Percentiles rank a stretch among this genome's conserved stretches.
These are phyloP conservation scores for Euwallacea similis DNA, from an alignment of 1,140 invertebrate genomes.

Conservation along the genomic window DNA sequence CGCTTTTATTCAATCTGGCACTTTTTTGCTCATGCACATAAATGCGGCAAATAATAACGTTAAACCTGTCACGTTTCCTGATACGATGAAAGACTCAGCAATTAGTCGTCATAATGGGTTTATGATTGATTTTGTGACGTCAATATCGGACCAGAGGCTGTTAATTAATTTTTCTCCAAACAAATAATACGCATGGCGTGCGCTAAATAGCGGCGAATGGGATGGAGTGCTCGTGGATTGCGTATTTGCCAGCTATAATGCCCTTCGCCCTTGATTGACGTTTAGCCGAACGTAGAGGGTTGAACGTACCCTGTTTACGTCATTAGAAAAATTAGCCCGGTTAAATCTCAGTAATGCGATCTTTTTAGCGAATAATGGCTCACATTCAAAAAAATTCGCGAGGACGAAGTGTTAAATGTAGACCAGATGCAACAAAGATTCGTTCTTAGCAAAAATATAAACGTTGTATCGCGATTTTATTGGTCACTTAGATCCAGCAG, in stretches of 20 bases:
- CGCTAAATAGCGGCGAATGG: constrained; percentile 19
- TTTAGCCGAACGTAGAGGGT: not conserved
- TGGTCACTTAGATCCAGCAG: not conserved
- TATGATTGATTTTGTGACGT: constrained; percentile 42
- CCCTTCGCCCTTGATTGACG: constrained; percentile 21
- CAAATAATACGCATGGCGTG: constrained; percentile 13
- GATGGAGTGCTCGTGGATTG: constrained; percentile 22
- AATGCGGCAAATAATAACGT: too few relatives aligned
- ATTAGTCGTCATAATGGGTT: constrained; percentile 39
- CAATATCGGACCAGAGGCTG: constrained; percentile 26
- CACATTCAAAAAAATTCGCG: too few relatives aligned
- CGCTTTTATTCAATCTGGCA: too few relatives aligned
- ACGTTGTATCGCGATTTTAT: too few relatives aligned
- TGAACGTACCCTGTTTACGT: too few relatives aligned
- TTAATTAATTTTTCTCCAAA: constrained; percentile 40
- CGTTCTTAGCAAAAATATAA: too few relatives aligned
- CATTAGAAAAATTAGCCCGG: too few relatives aligned
- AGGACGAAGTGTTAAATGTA: too few relatives aligned
- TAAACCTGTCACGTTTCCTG: not conserved
- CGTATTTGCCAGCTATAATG: constrained; percentile 28
- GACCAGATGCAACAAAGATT: too few relatives aligned
- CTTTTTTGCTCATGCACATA: too few relatives aligned
- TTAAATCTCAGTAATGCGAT: too few relatives aligned
- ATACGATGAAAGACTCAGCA: constrained; percentile 24
- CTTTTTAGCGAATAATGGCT: too few relatives aligned